Evolutionary conservation across 1,140 invertebrate species (phyloP).

Genomic region (Sesamia nonagrioides): DNA sequence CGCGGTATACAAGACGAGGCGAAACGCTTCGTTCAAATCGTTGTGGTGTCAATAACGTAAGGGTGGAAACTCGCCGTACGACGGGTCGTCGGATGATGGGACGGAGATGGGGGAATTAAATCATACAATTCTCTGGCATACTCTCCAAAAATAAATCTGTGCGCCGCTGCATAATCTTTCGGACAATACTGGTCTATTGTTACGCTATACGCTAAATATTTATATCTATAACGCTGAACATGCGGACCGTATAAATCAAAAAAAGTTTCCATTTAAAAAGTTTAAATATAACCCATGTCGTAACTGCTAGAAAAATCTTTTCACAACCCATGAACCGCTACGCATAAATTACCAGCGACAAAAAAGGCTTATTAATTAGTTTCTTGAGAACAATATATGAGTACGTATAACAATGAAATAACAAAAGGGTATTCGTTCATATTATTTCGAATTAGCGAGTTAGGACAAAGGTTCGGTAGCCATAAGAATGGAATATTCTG

Average conservation of each 20-base stretch:
- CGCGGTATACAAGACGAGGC: too few species aligned
- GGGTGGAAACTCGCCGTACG: too few species aligned
- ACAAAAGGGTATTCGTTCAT: constrained; percentile 47
- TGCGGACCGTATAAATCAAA: not conserved
- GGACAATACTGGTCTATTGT: too few species aligned
- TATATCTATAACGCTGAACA: too few species aligned
- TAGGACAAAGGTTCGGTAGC: constrained; percentile 49
- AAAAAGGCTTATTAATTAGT: constrained; percentile 47
- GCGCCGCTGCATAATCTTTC: too few species aligned
- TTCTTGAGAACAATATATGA: constrained; percentile 37
- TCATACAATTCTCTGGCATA: too few species aligned
- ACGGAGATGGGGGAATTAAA: too few species aligned
- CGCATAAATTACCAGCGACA: constrained; percentile 36
- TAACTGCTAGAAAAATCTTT: constrained; percentile 16
- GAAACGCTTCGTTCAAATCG: too few species aligned
- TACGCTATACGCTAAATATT: too few species aligned
- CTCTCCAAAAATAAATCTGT: too few species aligned
- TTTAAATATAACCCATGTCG: constrained; percentile 5
- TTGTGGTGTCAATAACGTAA: too few species aligned
- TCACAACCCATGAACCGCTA: constrained; percentile 8
- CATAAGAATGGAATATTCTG: constrained; percentile 56
- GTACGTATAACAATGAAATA: constrained; percentile 38
- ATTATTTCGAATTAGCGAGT: constrained; percentile 51
- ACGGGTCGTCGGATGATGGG: too few species aligned
- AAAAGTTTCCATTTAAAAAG: not conserved